These are phyloP conservation scores for Chelon labrosus DNA, from an alignment of 2,797 vertebrate species.

Conservation along the genomic window DNA sequence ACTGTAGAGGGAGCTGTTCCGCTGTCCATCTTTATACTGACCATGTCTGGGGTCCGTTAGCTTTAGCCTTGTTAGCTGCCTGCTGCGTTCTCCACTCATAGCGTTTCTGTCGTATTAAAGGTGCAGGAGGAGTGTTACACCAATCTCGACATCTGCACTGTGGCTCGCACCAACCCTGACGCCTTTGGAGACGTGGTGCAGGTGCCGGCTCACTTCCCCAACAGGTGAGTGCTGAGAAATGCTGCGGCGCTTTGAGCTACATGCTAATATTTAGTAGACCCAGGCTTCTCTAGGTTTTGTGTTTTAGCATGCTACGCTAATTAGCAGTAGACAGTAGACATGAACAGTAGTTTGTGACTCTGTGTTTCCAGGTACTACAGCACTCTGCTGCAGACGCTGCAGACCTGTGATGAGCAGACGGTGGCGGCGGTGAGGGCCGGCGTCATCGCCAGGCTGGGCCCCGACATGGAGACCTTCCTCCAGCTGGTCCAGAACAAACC, in stretches of 20 bases:
- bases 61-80: too few relatives aligned
- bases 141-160: conserved; percentile 91
- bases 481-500: conserved; percentile 92
- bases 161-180: conserved; percentile 91
- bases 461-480: conserved; percentile 94
- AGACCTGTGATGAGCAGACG: conserved; percentile 91
- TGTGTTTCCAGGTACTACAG: conserved; percentile 93
- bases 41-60: too few relatives aligned
- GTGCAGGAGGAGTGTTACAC: conserved; percentile 95
- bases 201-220: conserved; percentile 92
- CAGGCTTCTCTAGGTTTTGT: too few relatives aligned
- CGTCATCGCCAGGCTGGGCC: conserved; percentile 89
- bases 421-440: conserved; percentile 89
- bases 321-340: too few relatives aligned
- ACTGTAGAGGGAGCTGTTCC: too few relatives aligned
- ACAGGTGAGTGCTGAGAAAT: conserved; percentile 89
- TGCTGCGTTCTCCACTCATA: neutral
- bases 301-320: too few relatives aligned
- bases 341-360: too few relatives aligned
- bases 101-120: conserved; percentile 24
- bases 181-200: conserved; percentile 94
- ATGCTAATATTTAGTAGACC: too few relatives aligned
- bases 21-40: too few relatives aligned
- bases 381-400: conserved; percentile 90
- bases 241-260: too few relatives aligned